These are phyloP conservation scores for Trididemnum nubilum DNA, from an alignment of 23 tunicate species.

Conservation along the genomic window DNA sequence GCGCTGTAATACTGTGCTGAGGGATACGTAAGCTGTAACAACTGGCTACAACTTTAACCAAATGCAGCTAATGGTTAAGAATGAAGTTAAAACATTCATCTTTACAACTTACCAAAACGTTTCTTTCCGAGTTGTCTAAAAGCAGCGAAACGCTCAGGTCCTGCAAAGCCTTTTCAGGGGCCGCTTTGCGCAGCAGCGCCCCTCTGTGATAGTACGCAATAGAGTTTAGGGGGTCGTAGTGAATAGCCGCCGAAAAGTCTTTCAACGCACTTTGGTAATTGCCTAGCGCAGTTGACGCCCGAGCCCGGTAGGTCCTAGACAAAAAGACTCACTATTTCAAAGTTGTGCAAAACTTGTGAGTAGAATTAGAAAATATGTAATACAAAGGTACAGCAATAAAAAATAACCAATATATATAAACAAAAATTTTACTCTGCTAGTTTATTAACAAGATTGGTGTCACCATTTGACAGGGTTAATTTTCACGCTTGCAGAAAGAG, in stretches of 20 bases:
- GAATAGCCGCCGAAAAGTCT: constrained; percentile 93
- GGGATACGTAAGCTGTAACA: no score
- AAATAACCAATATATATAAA: no score
- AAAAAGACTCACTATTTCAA: not conserved
- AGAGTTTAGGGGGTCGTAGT: constrained; percentile 72
- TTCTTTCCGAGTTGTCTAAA: constrained; percentile 63
- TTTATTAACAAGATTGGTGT: no score
- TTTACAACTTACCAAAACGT: constrained; percentile 58
- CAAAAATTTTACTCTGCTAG: no score
- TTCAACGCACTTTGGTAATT: constrained; percentile 55
- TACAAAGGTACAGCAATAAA: no score
- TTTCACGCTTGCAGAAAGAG: no score
- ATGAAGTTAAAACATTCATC: not conserved
- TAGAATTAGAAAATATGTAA: no score
- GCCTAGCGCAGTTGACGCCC: constrained; percentile 68
- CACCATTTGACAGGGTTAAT: no score
- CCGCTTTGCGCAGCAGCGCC: constrained; percentile 66
- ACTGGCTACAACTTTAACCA: no score
- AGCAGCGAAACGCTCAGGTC: constrained; percentile 78
- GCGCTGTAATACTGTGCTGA: no score
- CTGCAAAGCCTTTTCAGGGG: constrained; percentile 84
- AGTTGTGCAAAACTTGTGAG: no score
- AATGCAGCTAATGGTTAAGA: no score
- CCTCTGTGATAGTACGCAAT: constrained; percentile 77
- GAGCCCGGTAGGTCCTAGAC: constrained; percentile 72